Evolutionary conservation across 2,888 invertebrate genomes (phyloP), one percentile per base, ranked within the genome.

Genomic region (Rhagonycha fulva): DNA sequence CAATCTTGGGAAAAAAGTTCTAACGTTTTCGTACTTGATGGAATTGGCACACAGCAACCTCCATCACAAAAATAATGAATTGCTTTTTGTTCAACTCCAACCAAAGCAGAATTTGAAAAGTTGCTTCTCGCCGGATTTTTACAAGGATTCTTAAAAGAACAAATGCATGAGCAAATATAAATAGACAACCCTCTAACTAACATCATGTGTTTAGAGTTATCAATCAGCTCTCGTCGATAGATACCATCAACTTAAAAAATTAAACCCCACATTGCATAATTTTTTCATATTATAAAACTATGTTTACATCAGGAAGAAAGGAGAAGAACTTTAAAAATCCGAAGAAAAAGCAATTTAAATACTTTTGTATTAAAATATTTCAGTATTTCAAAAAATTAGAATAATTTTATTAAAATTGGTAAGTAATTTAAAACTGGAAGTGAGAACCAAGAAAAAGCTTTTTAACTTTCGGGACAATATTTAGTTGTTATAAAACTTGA

Each of bases 391-490:
- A 47, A 71, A 75, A 76, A 68, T 30, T 47, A 30, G 61, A 30
- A 19, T 72, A 69, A 72, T 76, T 76, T 72, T 24, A 32, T 76
- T 72, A 76, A 76, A 72, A 76, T 76, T 76, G 76, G 68, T 72
- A 72, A 72, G 69, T 61, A 68, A 70, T 76, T 76, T 76, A 70
- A 30, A 14, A 72, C 72, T 70, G 76, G 76, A 76, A 76, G 76
- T 70, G 30, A 32, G 69, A 70, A 76, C 68, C 66, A 26, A 47
- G 68, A 47, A 47, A 32, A 47, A 47, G 63, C 62, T 61, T 70
- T 72, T 76, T 67, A 70, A 70, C 60, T 63, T 72, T 70, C 19
- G 47, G 69, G 68, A 63, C 71, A 32, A 32, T 67, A 68, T 71
- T 75, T 68, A 71, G 70, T 75, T 75, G 68, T 75, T 75, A 72